These are phyloP conservation scores for Onychostruthus taczanowskii DNA, from an alignment of 2,113 vertebrate species.

Conservation along the genomic window DNA sequence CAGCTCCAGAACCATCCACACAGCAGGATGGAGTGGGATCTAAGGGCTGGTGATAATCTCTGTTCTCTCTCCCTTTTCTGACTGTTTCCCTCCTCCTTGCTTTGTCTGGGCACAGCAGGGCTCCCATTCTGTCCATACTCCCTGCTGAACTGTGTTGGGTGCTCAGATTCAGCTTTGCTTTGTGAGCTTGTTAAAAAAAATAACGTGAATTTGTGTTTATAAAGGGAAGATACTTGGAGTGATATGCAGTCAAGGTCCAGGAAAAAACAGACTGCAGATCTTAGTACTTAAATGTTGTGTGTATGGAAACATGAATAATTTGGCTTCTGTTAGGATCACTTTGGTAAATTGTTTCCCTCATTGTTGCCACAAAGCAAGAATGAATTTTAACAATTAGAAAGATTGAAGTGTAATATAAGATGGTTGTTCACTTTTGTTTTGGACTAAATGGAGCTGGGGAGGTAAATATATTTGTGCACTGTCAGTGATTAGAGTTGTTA, in stretches of 20 bases:
- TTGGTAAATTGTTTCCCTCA: background rate
- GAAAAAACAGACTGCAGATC: background rate
- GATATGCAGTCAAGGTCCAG: background rate
- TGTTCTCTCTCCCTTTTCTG: background rate
- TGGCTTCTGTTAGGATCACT: background rate
- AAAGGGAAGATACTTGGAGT: background rate
- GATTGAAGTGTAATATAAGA: background rate
- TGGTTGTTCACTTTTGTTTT: background rate
- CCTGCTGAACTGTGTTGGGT: background rate
- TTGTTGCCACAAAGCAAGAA: background rate
- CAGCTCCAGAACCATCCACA: background rate
- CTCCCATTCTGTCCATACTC: background rate
- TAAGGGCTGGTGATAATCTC: background rate
- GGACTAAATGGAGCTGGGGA: background rate
- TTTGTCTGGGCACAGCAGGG: background rate
- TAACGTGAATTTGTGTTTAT: background rate
- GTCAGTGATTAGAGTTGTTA: background rate
- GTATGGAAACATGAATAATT: background rate
- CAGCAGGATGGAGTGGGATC: background rate
- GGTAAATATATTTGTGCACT: background rate
- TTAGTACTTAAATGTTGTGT: background rate
- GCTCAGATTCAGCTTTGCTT: background rate
- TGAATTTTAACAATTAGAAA: background rate
- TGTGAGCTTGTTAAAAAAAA: background rate
- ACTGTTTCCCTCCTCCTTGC: background rate